Evolutionary conservation across 1,140 invertebrate species (phyloP), one percentile per base, ranked within the genome.

Genomic region (Pseudobourletiella spinata): DNA sequence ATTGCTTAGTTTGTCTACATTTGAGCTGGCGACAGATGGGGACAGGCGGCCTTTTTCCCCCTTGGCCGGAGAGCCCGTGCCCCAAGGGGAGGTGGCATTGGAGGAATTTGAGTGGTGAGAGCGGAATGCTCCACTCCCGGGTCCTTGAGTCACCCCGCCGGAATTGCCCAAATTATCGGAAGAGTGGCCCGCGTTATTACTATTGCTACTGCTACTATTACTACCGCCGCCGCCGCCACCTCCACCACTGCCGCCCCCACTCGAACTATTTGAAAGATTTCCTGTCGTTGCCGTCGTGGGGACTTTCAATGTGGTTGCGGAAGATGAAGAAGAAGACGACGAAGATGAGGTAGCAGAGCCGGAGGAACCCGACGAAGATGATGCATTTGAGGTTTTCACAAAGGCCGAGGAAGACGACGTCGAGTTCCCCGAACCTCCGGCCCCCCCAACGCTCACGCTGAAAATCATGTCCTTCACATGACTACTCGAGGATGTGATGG

Each of bases 101-200:
- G 52, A 57, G 51, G 57, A 55, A 51, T 14, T 51, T 26, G 48
- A 51, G 8, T 24, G 14, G 15, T 51, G 48, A 2, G 48, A 51
- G 15, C 48, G 15, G n/a, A 51, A 51, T 3, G 48, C n/a, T n/a
- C n/a, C n/a, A n/a, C n/a, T n/a, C n/a, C n/a, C 25, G 14, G 48
- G 28, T 50, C 28, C 57, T 22, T 50, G 57, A 59, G 46, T 48
- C 3, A 3, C 29, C 29, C 18, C 54, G n/a, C 8, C n/a, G 8
- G 32, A 39, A 39, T 39, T 39, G 8, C 32, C 32, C 32, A 42
- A 44, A 46, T 28, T 28, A 16, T 48, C 42, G 1, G 63, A 64
- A 56, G 58, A 60, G 60, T 64, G 63, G 28, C 56, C 56, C 35
- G n/a, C n/a, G n/a, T n/a, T n/a, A n/a, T n/a, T n/a, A n/a, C n/a